phyloP scores from a whole-genome alignment of 23 tunicate genomes.

The Oikopleura vanhoeffeni region DNA sequence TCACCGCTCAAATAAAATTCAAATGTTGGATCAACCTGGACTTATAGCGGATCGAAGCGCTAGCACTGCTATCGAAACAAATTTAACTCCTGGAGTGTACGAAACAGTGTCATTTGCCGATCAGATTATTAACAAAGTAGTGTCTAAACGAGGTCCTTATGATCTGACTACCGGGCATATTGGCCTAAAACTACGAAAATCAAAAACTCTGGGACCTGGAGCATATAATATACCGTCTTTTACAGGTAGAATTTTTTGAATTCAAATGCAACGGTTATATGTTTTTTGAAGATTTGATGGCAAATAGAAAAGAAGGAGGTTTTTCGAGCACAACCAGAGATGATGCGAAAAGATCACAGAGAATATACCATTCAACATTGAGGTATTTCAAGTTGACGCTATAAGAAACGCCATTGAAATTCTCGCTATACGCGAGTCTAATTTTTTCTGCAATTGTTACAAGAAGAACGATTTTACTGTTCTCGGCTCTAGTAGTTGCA shows the following conservation, averaged over 20 bases:
- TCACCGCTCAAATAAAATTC: not conserved
- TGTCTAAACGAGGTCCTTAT: conserved; percentile 83
- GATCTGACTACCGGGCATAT: conserved; percentile 39
- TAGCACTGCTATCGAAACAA: not conserved
- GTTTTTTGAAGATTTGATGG: too few relatives aligned
- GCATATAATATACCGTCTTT: not conserved
- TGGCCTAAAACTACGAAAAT: not conserved
- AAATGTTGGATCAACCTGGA: not conserved
- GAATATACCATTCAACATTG: too few relatives aligned
- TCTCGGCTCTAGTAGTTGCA: too few relatives aligned
- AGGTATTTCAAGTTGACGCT: too few relatives aligned
- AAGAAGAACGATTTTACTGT: too few relatives aligned
- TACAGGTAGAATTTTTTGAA: too few relatives aligned
- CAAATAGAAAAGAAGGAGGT: too few relatives aligned
- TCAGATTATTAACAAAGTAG: conserved; percentile 37
- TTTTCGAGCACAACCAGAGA: not conserved
- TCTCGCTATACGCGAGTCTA: too few relatives aligned
- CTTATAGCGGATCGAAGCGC: not conserved
- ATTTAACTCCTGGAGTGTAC: not conserved
- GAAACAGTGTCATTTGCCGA: not conserved
- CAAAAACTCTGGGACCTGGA: not conserved
- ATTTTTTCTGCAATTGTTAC: too few relatives aligned
- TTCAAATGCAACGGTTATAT: too few relatives aligned
- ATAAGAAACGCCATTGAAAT: too few relatives aligned
- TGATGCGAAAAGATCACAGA: not conserved